Evolutionary conservation across 2,113 vertebrate species (phyloP).

Genomic region (Phoxinus phoxinus): DNA sequence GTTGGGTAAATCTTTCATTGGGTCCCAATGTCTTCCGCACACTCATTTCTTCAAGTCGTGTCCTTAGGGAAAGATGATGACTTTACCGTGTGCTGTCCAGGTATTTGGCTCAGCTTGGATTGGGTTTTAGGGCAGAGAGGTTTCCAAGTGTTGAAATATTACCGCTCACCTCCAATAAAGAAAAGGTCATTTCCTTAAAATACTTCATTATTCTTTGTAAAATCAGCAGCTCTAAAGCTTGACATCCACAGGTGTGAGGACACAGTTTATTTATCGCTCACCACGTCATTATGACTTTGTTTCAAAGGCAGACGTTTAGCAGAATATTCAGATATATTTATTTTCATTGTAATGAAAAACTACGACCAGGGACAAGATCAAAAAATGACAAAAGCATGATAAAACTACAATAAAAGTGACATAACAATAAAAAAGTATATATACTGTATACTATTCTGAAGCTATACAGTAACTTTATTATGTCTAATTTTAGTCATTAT

Average conservation of each 20-base stretch:
- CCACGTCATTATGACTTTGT: not conserved
- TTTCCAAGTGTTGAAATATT: constrained; percentile 58
- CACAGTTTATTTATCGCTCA: not conserved
- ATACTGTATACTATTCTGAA: no score
- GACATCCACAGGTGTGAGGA: not conserved
- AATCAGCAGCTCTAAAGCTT: not conserved
- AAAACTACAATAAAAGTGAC: not conserved
- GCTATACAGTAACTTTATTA: no score
- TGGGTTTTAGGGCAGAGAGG: constrained; percentile 58
- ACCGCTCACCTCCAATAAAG: constrained; percentile 57
- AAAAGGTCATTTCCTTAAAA: constrained; percentile 3
- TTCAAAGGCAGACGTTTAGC: not conserved
- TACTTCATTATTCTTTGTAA: not conserved
- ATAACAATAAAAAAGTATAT: not conserved
- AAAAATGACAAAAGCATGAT: no score
- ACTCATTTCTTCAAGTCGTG: constrained; percentile 35
- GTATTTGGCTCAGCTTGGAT: constrained; percentile 56
- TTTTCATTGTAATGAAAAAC: no score
- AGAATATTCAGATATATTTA: not conserved
- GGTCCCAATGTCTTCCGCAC: constrained; percentile 39
- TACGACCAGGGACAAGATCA: no score
- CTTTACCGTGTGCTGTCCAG: constrained; percentile 66
- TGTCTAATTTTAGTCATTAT: no score
- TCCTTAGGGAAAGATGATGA: constrained; percentile 61
- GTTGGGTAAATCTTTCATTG: constrained; percentile 36